Evolutionary conservation across 1,140 invertebrate species (phyloP).

Genomic region (Lucilia sericata): DNA sequence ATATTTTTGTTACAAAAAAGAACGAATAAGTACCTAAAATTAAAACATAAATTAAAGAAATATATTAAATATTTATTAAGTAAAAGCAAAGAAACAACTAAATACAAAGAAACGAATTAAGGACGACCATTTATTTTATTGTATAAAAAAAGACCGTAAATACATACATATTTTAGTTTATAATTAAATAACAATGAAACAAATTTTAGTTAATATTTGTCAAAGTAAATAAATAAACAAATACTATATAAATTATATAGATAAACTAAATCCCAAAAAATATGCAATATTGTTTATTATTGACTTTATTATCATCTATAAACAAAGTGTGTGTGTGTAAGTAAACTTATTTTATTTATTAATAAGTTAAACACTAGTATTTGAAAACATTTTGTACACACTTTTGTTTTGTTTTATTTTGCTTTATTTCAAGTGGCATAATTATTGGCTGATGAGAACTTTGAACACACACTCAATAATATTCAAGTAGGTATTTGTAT

Average conservation of each 20-base stretch:
- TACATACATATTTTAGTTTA: background rate
- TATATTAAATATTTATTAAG: background rate
- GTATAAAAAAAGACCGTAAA: background rate
- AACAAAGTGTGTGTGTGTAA: no score
- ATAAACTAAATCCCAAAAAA: background rate
- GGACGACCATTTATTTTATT: constrained; percentile 7
- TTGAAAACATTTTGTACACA: no score
- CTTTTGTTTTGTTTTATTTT: no score
- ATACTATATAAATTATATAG: background rate
- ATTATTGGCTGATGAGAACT: no score
- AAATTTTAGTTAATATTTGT: background rate
- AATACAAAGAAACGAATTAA: background rate
- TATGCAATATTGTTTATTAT: background rate
- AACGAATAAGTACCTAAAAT: constrained; percentile 3
- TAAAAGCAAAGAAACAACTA: constrained; percentile 1
- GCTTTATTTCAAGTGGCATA: no score
- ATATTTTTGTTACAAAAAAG: background rate
- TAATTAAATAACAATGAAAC: background rate
- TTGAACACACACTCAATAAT: no score
- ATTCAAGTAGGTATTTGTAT: no score
- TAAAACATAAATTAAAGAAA: background rate
- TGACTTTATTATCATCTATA: background rate
- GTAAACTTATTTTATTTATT: no score
- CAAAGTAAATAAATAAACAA: background rate
- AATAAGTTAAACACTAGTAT: no score